Percentiles rank a stretch among this genome's conserved stretches.
These are phyloP conservation scores for Coreoperca whiteheadi DNA, from an alignment of 2,113 vertebrate genomes.

Conservation along the genomic window DNA sequence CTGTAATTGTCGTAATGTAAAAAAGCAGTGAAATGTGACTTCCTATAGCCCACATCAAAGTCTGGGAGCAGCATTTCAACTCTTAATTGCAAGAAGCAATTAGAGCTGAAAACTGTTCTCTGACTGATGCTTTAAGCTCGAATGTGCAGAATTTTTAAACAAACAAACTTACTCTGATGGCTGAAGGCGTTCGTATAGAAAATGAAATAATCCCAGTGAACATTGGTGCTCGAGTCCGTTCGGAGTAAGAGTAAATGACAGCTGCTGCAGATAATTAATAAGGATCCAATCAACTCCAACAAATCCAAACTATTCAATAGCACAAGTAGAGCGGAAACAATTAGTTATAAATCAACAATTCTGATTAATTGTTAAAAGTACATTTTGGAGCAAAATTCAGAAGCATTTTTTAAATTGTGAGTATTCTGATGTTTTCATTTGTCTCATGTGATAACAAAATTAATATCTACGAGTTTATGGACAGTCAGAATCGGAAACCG, in stretches of 20 bases:
- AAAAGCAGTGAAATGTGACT: constrained; percentile 17
- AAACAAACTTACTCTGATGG: background rate
- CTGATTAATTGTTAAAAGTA: no score
- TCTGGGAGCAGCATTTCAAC: no score
- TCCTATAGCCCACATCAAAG: background rate
- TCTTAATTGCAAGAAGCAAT: background rate
- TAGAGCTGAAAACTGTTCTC: background rate
- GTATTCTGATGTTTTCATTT: background rate
- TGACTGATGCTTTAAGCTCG: background rate
- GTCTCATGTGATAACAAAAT: background rate
- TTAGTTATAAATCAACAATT: background rate
- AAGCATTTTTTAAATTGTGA: no score
- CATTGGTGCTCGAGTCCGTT: background rate
- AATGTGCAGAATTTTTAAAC: background rate
- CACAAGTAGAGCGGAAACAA: no score
- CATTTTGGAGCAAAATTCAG: no score
- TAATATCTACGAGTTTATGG: no score
- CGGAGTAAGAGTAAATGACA: no score
- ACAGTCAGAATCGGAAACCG: background rate
- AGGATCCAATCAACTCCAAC: no score
- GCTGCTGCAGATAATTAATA: background rate
- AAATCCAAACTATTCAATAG: no score
- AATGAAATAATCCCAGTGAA: background rate
- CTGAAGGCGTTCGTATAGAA: background rate
- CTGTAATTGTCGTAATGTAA: constrained; percentile 10